Percentiles rank a stretch among this genome's conserved stretches.
Evolutionary conservation across 2,797 vertebrate species (phyloP).

Genomic region (Dromococcyx pavoninus): DNA sequence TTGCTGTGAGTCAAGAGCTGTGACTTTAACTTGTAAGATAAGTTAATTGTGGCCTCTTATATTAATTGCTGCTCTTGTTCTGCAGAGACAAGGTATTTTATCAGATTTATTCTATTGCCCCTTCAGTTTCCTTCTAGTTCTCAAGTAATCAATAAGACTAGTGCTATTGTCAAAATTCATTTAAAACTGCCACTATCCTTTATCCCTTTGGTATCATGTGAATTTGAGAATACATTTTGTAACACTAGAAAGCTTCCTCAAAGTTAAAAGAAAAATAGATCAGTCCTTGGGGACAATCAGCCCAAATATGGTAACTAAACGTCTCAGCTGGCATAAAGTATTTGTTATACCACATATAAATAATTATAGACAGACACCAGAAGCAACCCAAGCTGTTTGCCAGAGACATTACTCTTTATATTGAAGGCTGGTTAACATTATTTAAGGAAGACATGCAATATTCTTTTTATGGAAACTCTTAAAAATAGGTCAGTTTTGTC

Average conservation of each 20-base stretch:
- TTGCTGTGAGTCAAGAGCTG: neutral
- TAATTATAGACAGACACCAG: neutral
- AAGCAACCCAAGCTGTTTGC: neutral
- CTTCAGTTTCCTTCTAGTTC: neutral
- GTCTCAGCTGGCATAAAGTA: neutral
- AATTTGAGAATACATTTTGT: neutral
- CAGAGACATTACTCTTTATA: neutral
- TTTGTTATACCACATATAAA: neutral
- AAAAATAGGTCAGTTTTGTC: neutral
- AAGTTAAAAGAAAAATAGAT: neutral
- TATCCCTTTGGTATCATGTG: neutral
- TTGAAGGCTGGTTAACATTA: neutral
- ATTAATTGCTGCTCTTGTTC: neutral
- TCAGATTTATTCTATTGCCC: neutral
- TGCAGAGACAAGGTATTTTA: neutral
- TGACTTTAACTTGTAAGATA: neutral
- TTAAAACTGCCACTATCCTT: neutral
- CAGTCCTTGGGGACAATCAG: neutral
- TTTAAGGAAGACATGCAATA: neutral
- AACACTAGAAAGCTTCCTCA: neutral
- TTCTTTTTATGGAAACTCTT: neutral
- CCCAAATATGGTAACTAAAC: neutral
- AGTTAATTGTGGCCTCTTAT: neutral
- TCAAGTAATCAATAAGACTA: slow-evolving; percentile 5
- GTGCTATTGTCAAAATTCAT: neutral